These are phyloP conservation scores for Trematocara marginatum DNA, from an alignment of 2,113 vertebrate species.

Conservation along the genomic window DNA sequence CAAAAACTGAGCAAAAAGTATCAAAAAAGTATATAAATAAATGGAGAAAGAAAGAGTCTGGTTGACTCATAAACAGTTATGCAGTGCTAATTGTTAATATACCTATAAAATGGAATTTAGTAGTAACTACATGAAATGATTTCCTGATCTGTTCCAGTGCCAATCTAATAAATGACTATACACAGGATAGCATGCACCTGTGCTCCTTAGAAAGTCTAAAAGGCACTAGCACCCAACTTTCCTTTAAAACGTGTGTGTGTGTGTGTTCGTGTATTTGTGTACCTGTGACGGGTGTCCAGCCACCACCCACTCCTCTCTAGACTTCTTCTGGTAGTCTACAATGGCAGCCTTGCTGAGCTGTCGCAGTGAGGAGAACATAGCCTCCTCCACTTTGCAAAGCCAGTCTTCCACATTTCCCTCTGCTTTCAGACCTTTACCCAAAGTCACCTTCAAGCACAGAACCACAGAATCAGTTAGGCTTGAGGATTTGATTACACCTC, in stretches of 20 bases:
- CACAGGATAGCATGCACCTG: neutral
- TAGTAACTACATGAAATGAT: neutral
- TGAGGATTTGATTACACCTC: neutral
- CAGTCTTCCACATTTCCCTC: constrained; percentile 83
- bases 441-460: constrained; percentile 64
- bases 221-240: neutral
- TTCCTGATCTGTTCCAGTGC: neutral
- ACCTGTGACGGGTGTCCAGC: constrained; percentile 81
- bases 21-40: neutral
- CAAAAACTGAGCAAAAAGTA: neutral
- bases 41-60: neutral
- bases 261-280: neutral
- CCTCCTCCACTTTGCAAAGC: constrained; percentile 84
- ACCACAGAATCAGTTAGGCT: neutral
- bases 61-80: neutral
- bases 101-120: neutral
- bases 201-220: neutral
- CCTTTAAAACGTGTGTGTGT: neutral
- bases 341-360: constrained; percentile 79
- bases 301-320: constrained; percentile 74
- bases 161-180: neutral
- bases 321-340: constrained; percentile 74
- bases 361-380: constrained; percentile 77
- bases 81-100: fast-evolving
- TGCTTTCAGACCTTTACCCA: constrained; percentile 80